Evolutionary conservation across 2,113 vertebrate genomes (phyloP).

Genomic region (Grammomys dolichurus): DNA sequence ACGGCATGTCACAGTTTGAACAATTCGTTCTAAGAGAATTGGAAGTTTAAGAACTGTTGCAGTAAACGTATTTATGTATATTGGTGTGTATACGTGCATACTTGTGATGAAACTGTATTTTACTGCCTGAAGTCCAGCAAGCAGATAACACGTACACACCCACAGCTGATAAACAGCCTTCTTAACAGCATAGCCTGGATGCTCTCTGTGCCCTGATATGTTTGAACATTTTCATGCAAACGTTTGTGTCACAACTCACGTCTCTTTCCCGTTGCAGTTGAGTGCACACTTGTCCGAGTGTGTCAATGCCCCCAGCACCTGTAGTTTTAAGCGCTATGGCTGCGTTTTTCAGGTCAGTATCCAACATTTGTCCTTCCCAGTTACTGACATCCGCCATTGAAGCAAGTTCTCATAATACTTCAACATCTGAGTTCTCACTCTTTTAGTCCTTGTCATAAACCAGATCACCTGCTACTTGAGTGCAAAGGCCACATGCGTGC

Average conservation of each 20-base stretch:
- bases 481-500: conserved; percentile 21
- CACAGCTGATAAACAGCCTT: conserved; percentile 72
- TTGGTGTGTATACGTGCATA: conserved; percentile 83
- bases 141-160: conserved; percentile 79
- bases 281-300: conserved; percentile 95
- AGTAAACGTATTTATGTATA: conserved; percentile 87
- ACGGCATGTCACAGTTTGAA: conserved; percentile 83
- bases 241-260: conserved; percentile 89
- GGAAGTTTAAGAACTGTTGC: conserved; percentile 80
- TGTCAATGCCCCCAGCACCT: conserved; percentile 98
- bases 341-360: conserved; percentile 97
- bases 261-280: conserved; percentile 92
- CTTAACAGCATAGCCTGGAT: conserved; percentile 58
- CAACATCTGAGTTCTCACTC: conserved; percentile 79
- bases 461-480: conserved; percentile 69
- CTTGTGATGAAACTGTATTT: conserved; percentile 81
- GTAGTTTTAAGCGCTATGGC: conserved; percentile 96
- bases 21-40: conserved; percentile 78
- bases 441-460: conserved; percentile 73
- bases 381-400: conserved; percentile 85
- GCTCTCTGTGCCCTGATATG: conserved; percentile 85
- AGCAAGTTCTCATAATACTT: conserved; percentile 81
- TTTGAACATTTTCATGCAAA: conserved; percentile 87
- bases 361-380: conserved; percentile 86
- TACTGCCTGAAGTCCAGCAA: conserved; percentile 73